These are phyloP conservation scores for Tenualosa thibaudeaui DNA, from an alignment of 2,797 vertebrate genomes.

Conservation along the genomic window DNA sequence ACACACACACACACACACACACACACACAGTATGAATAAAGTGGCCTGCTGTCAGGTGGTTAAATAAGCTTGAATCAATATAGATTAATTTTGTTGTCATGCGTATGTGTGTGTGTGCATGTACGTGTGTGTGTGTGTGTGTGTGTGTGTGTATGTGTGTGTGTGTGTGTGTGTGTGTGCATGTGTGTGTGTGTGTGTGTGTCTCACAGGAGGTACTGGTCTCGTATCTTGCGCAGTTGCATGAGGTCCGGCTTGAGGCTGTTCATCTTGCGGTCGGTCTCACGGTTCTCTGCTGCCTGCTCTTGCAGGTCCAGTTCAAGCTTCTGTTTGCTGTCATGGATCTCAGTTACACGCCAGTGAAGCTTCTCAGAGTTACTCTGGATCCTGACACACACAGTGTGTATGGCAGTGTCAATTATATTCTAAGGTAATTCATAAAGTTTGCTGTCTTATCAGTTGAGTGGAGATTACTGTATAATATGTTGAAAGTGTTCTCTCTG, in stretches of 20 bases:
- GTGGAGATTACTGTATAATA: too few species aligned
- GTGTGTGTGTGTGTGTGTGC: neutral
- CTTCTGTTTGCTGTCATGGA: constrained; percentile 88
- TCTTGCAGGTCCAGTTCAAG: constrained; percentile 89
- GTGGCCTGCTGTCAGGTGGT: too few species aligned
- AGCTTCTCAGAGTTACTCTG: constrained; percentile 86
- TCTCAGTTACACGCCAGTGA: constrained; percentile 87
- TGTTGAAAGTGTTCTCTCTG: neutral
- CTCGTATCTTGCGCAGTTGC: constrained; percentile 89
- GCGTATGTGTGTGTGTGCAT: neutral
- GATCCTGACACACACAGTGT: constrained; percentile 70
- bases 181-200: neutral
- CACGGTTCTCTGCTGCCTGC: constrained; percentile 86
- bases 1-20: constrained; percentile 29
- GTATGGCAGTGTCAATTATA: neutral
- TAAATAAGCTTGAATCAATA: neutral
- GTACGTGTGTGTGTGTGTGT: neutral
- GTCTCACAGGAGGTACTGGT: constrained; percentile 89
- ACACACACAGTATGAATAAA: neutral
- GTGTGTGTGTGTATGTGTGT: neutral
- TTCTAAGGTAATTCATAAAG: neutral
- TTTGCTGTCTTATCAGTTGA: too few species aligned
- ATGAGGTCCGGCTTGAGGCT: constrained; percentile 93
- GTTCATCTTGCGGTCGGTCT: constrained; percentile 96
- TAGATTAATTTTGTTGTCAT: too few species aligned